phyloP scores from a whole-genome alignment of 1,140 invertebrate genomes.

The Trichomalopsis sarcophagae region DNA sequence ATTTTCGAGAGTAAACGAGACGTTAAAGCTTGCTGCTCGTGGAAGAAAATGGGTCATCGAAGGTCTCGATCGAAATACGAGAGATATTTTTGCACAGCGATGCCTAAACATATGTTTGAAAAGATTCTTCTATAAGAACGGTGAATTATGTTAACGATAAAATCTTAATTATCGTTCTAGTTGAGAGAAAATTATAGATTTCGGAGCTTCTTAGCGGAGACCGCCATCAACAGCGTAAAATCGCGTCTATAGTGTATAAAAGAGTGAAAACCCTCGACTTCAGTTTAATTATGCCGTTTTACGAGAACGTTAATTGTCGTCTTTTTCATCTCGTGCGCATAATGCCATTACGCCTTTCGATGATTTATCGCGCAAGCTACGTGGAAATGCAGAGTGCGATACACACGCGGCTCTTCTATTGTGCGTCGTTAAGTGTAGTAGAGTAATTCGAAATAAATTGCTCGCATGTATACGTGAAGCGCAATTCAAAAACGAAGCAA shows the following conservation, averaged over 20 bases:
- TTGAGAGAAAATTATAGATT: too few relatives aligned
- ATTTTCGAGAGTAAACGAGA: too few relatives aligned
- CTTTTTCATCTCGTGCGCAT: not conserved
- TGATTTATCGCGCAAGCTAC: not conserved
- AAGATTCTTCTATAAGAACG: too few relatives aligned
- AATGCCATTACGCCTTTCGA: not conserved
- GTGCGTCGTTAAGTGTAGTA: not conserved
- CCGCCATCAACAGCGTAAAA: not conserved
- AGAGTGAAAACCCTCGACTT: not conserved
- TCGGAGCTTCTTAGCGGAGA: too few relatives aligned
- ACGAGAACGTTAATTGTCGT: conserved; percentile 8
- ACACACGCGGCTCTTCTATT: not conserved
- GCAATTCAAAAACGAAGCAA: not conserved
- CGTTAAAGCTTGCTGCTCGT: too few relatives aligned
- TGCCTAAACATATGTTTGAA: too few relatives aligned
- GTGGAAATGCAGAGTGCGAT: not conserved
- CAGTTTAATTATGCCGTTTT: not conserved
- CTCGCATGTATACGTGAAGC: not conserved
- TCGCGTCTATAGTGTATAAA: not conserved
- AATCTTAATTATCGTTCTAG: too few relatives aligned
- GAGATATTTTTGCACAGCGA: too few relatives aligned
- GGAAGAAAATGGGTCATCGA: too few relatives aligned
- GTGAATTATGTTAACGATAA: too few relatives aligned
- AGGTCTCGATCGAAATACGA: too few relatives aligned
- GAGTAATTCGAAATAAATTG: not conserved